Evolutionary conservation across 1,140 invertebrate genomes (phyloP).

Genomic region (Pemphigus obesinymphae): DNA sequence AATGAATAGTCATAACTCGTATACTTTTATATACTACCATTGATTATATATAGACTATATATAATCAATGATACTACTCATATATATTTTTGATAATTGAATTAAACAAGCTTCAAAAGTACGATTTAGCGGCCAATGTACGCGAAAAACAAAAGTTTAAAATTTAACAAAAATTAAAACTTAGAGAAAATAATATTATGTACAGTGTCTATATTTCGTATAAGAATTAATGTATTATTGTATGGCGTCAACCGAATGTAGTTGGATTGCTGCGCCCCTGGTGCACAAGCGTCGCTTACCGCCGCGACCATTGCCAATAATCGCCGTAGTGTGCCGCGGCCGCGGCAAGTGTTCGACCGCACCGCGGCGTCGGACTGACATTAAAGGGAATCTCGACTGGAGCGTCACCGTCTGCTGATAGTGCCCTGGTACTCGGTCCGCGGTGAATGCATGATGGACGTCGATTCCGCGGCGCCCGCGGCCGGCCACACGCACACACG

Average conservation of each 20-base stretch:
- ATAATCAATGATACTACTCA: no score
- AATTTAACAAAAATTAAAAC: no score
- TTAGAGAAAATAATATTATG: not conserved
- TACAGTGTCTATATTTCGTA: no score
- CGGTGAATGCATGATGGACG: constrained; percentile 35
- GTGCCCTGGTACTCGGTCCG: constrained; percentile 27
- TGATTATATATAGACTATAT: no score
- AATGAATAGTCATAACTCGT: no score
- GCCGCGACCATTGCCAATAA: not conserved
- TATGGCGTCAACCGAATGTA: not conserved
- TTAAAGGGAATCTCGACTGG: not conserved
- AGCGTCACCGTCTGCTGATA: not conserved
- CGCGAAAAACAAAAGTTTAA: no score
- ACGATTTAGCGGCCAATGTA: no score
- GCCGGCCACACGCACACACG: constrained; percentile 8
- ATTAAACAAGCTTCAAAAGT: no score
- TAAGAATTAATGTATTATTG: no score
- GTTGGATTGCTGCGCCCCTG: not conserved
- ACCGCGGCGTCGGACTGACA: not conserved
- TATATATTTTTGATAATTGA: no score
- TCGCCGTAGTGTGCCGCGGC: not conserved
- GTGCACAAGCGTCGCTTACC: constrained; percentile 11
- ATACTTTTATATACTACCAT: no score
- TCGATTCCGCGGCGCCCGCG: constrained; percentile 29
- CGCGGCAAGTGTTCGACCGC: no score